phyloP scores from a whole-genome alignment of 2,797 vertebrate genomes.

The Cossypha caffra region DNA sequence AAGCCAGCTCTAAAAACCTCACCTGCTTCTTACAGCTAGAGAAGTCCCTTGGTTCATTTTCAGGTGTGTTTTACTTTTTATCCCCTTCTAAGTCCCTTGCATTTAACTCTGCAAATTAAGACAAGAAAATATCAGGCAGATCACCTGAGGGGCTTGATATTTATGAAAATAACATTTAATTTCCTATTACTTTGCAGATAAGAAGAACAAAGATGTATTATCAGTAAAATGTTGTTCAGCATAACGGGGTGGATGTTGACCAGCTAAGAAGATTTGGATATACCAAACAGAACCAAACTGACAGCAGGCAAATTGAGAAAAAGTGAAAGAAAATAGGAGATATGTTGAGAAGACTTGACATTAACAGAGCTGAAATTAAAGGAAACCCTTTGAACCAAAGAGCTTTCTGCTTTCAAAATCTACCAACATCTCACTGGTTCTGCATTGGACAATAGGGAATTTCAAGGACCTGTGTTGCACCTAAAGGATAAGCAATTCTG shows the following conservation, averaged over 20 bases:
- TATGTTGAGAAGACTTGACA: background rate
- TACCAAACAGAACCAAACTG: background rate
- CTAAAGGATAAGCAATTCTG: background rate
- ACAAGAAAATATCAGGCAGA: background rate
- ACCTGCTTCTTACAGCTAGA: background rate
- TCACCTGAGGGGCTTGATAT: background rate
- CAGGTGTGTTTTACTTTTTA: background rate
- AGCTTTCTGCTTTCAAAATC: background rate
- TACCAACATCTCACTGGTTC: background rate
- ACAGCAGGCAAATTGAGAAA: background rate
- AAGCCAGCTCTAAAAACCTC: background rate
- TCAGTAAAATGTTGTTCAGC: background rate
- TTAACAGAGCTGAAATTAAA: background rate
- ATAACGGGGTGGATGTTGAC: background rate
- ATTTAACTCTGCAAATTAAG: background rate
- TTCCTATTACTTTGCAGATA: background rate
- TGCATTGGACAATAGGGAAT: background rate
- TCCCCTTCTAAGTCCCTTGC: background rate
- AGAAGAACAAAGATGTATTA: background rate
- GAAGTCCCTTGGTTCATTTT: background rate
- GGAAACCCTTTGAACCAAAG: background rate
- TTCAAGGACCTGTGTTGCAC: background rate
- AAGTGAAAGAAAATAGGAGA: background rate
- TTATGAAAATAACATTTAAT: background rate
- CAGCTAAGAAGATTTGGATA: background rate